These are phyloP conservation scores for Agrilus planipennis DNA, from an alignment of 1,140 invertebrate genomes.

Conservation along the genomic window DNA sequence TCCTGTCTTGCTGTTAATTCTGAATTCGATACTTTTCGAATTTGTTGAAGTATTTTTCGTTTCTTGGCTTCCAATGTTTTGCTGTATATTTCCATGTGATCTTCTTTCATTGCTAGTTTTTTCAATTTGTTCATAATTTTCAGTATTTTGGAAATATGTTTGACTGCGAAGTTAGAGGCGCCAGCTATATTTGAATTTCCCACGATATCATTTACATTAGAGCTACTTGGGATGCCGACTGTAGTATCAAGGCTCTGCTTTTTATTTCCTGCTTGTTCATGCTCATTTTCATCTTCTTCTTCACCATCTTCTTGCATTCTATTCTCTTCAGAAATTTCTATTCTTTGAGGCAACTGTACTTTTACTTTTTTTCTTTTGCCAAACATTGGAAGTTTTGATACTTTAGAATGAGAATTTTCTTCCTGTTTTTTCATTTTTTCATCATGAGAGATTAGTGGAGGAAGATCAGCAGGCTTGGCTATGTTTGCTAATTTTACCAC, in stretches of 20 bases:
- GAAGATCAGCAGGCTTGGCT: slow-evolving; percentile 59
- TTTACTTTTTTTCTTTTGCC: slow-evolving; percentile 28
- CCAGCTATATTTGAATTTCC: background rate
- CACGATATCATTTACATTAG: background rate
- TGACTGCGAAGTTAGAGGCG: slow-evolving; percentile 2
- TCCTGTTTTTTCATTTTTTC: slow-evolving; percentile 8
- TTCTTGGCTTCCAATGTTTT: slow-evolving; percentile 16
- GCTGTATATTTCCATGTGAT: slow-evolving; percentile 13
- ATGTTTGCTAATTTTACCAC: slow-evolving; percentile 63
- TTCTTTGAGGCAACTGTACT: slow-evolving; percentile 15
- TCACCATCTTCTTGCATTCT: slow-evolving; percentile 33
- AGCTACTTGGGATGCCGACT: no score
- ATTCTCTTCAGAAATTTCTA: slow-evolving; percentile 27
- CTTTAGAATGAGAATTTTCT: slow-evolving; percentile 8
- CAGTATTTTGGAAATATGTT: slow-evolving; percentile 11
- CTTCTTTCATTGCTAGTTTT: slow-evolving; percentile 13
- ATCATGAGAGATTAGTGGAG: slow-evolving; percentile 33
- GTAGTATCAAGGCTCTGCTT: no score
- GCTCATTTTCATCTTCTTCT: slow-evolving; percentile 12
- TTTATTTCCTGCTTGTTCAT: background rate
- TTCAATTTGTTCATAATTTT: slow-evolving; percentile 16
- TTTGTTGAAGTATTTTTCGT: slow-evolving; percentile 16
- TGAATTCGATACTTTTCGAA: background rate
- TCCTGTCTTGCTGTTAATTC: background rate
- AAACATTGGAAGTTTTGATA: slow-evolving; percentile 24